Conservation (phyloP, 2,113 vertebrate species). For the Salvelinus namaycush region DNA sequence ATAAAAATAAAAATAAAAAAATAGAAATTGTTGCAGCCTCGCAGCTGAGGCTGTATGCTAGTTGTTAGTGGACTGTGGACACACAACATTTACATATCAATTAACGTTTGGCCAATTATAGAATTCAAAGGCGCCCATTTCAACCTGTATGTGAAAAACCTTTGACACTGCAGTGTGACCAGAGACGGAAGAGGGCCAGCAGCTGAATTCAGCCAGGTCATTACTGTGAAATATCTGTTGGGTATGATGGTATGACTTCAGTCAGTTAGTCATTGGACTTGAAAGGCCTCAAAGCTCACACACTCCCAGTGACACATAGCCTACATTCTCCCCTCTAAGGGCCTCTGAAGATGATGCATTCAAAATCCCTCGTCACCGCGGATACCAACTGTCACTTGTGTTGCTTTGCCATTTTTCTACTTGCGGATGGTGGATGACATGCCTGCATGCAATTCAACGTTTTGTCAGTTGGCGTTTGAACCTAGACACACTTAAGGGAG, state of each 20-base stretch:
- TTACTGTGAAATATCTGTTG: constrained; percentile 2
- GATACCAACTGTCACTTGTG: neutral
- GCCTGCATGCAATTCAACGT: neutral
- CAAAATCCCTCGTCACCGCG: neutral
- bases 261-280: neutral
- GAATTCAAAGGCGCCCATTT: neutral
- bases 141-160: neutral
- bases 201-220: neutral
- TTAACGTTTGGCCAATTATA: neutral
- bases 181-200: neutral
- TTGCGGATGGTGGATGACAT: neutral
- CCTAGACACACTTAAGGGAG: neutral
- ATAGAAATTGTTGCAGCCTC: too few relatives aligned
- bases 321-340: neutral
- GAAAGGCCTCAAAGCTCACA: neutral
- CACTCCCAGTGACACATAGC: neutral
- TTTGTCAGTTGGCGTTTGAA: neutral
- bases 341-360: neutral
- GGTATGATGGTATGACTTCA: neutral
- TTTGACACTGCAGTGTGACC: neutral
- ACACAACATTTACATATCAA: neutral
- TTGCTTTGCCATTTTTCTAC: neutral
- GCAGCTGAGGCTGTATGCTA: too few relatives aligned
- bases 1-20: too few relatives aligned
- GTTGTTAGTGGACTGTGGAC: neutral